Conservation (phyloP, 2,797 vertebrate species). For the Periparus ater region DNA sequence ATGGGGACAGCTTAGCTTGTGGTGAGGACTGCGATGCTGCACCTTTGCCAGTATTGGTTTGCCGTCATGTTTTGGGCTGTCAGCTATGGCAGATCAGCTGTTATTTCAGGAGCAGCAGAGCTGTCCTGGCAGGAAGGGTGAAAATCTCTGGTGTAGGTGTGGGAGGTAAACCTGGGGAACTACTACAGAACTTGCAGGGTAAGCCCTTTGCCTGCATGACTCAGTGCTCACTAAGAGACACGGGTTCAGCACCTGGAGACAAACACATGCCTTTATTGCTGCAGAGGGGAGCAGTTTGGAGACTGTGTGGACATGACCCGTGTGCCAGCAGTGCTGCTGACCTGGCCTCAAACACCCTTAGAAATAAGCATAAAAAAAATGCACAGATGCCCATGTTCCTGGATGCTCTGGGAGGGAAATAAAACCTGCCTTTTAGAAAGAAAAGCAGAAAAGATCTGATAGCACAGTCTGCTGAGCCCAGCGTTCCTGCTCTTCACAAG, state of each 20-base stretch:
- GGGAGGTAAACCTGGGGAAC: constrained; percentile 49
- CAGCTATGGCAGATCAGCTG: background rate
- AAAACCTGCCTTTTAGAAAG: background rate
- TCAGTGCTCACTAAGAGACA: background rate
- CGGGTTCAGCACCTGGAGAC: constrained; percentile 11
- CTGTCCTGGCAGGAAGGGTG: constrained; percentile 18
- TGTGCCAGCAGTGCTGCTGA: constrained; percentile 3
- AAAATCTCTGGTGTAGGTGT: background rate
- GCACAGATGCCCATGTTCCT: background rate
- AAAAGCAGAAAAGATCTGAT: background rate
- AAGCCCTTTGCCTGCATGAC: constrained; percentile 44
- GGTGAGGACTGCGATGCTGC: background rate
- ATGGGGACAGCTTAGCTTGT: background rate
- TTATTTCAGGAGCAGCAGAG: background rate
- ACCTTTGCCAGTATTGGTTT: background rate
- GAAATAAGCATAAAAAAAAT: background rate
- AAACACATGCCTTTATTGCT: background rate
- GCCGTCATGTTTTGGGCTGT: background rate
- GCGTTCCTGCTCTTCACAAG: background rate
- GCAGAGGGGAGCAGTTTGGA: background rate
- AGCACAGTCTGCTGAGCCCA: background rate
- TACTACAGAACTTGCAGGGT: constrained; percentile 52
- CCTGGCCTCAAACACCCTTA: background rate
- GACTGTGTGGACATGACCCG: background rate
- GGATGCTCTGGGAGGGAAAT: background rate